These are phyloP conservation scores for Sula dactylatra DNA, from an alignment of 2,113 vertebrate species.

Conservation along the genomic window DNA sequence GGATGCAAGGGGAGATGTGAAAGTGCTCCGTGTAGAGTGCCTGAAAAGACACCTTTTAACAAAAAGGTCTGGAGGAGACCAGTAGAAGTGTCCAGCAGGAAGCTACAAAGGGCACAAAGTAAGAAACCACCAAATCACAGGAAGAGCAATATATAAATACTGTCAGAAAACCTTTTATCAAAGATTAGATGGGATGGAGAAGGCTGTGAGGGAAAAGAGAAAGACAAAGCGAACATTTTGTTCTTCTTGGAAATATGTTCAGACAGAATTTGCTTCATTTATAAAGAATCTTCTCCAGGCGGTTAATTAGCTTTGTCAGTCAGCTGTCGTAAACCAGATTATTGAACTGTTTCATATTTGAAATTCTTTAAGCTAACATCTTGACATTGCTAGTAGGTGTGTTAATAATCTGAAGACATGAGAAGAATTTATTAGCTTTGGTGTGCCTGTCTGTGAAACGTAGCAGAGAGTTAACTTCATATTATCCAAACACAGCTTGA, in stretches of 20 bases:
- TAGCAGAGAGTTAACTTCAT: slow-evolving; percentile 54
- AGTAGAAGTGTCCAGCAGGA: neutral
- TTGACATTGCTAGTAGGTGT: slow-evolving; percentile 70
- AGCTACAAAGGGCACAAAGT: neutral
- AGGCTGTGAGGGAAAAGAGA: neutral
- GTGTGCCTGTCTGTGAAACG: slow-evolving; percentile 60
- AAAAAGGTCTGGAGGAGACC: neutral
- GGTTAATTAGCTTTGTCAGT: slow-evolving; percentile 75
- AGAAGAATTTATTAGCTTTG: slow-evolving; percentile 72
- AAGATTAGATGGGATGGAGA: neutral
- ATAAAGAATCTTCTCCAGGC: slow-evolving; percentile 56
- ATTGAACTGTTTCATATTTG: slow-evolving; percentile 64
- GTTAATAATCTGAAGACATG: slow-evolving; percentile 70
- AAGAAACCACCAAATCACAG: neutral
- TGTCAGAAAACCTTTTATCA: neutral
- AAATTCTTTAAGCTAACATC: slow-evolving; percentile 67
- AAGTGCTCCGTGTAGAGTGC: neutral
- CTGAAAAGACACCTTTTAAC: neutral
- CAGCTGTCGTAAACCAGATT: slow-evolving; percentile 67
- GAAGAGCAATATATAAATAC: neutral
- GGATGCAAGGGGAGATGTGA: neutral
- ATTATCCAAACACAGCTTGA: slow-evolving; percentile 53
- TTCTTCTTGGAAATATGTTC: slow-evolving; percentile 48
- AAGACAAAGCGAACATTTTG: slow-evolving; percentile 29
- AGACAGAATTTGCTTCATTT: slow-evolving; percentile 60